Evolutionary conservation across 2,797 vertebrate genomes (phyloP), one percentile per base, ranked within the genome.

Genomic region (Macropodus opercularis): DNA sequence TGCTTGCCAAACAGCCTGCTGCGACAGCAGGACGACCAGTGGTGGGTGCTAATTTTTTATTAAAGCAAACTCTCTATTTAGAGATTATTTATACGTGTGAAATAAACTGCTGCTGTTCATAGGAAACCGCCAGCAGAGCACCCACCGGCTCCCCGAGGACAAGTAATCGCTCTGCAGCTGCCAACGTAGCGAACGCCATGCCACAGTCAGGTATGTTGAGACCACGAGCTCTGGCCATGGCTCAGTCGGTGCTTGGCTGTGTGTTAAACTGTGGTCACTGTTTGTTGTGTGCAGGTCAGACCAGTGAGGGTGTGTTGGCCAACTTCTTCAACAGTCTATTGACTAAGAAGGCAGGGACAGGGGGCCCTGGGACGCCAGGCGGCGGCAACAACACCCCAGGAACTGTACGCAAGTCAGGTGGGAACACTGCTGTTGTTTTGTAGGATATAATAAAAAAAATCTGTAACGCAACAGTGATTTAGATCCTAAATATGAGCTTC

Each of bases 241-340:
- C 13, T 26, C 12, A 4, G 10, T 32, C 34, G 2, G 9, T 41
- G 41, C 4, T 1, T 26, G 14, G 12, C 11, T 48, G 19, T 47
- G 24, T 55, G 31, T 61, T 48, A 49, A 63, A 75, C 76, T 46
- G 31, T 21, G 7, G 2, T 40, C 14, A 4, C 22, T 57, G 34
- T 48, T 2, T 77, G 34, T 66, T 95, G 31, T 95, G 31, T 32
- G 90, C 94, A 90, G 98, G 98, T 91, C 96, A 97, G 83, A 98
- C 98, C 72, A 99, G 95, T 29, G 98, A 99, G 91, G 97, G 98
- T 3, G 98, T 99, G 57, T 87, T 99, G 85, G 97, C 97, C 59
- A 99, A 99, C 84, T 99, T 99, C 91, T 99, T 99, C 82, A 99
- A 99, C 82, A 99, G 97, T 75, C 93, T 99, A 77, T 85, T 99